Evolutionary conservation across 2,797 vertebrate genomes (phyloP), one percentile per base, ranked within the genome.

Genomic region (Leuciscus waleckii): DNA sequence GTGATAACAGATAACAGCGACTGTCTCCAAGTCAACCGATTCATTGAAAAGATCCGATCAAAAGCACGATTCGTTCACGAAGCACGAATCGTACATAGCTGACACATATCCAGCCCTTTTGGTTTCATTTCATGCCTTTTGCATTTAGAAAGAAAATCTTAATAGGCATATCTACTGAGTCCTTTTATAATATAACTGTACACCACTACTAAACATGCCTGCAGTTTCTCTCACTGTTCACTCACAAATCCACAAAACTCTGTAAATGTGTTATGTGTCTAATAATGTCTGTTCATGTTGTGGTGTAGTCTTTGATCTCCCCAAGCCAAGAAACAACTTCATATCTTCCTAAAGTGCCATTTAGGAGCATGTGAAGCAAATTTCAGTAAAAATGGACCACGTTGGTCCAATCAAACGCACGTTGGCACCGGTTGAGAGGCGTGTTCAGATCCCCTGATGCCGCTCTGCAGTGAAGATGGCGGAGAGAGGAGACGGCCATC

Each of bases 401-500:
- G 6, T 2, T 49, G 43, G 58, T 19, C 88, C 80, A 89, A 87
- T 89, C 80, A 35, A n/a, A 32, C 19, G 16, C 1, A 26, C 49
- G 10, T 23, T 68, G 77, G 75, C 81, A 67, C 70, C 85, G 79
- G 81, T 67, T 75, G 85, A 84, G 84, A 74, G 88, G 88, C 81
- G 88, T 85, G 85, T 21, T 39, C 2, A 32, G 35, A 23, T 84
- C 32, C 32, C 9, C 21, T 63, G 63, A 21, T 56, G 74, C n/a
- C 29, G 61, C 23, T 46, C 39, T 79, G 77, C 77, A 76, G 54
- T 75, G 70, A 88, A 88, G 85, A 88, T 88, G 87, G 87, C 87
- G 87, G 87, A 79, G 82, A 82, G 37, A 79, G 74, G 79, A 75
- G 74, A 77, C 65, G 87, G 78, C 71, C 67, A 71, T 81, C 75